Evolutionary conservation across 2,113 vertebrate genomes (phyloP), one percentile per base, ranked within the genome.

Genomic region (Sardina pilchardus): DNA sequence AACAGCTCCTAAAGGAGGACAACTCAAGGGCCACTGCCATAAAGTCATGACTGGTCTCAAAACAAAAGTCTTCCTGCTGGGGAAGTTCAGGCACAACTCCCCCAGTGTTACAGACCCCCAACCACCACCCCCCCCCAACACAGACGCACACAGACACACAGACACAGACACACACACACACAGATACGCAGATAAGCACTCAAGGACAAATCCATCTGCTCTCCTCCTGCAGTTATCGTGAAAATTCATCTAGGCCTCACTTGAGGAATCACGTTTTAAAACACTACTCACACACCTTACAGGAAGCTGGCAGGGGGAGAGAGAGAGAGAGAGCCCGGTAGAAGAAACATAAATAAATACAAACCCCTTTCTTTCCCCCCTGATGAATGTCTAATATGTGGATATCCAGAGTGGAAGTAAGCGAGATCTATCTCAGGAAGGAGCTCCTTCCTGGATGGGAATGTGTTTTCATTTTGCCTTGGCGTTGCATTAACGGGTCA

Each of bases 381-480:
- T 85, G 87, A 88, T 82, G 81, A 26, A 86, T 90, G 87, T 86
- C 89, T 82, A 88, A 47, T 0, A 3, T 83, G 19, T 42, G 85
- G 59, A 21, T 21, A 59, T 89, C 89, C 81, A 53, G 63, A 3
- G 24, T 50, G 88, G 39, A 89, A 82, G 85, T 82, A 84, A 67
- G 83, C 84, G 4, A 82, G 88, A 82, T 85, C 90, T 86, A 85
- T 39, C 83, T 89, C 83, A 83, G 45, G 84, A 87, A 86, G 39
- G 85, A 87, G 78, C n/a, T 88, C 26, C 71, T 89, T 92, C 71
- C 0, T 1, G 86, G 45, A 84, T 88, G 89, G 90, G 10, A 92
- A 88, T 86, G 89, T 7, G 63, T 90, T 88, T 90, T 56, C 59
- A 87, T 88, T 90, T 83, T 50, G 81, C 85, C 83, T 87, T 71